Conservation (phyloP, 1,140 invertebrate genomes). For the Bombus sylvicola region DNA sequence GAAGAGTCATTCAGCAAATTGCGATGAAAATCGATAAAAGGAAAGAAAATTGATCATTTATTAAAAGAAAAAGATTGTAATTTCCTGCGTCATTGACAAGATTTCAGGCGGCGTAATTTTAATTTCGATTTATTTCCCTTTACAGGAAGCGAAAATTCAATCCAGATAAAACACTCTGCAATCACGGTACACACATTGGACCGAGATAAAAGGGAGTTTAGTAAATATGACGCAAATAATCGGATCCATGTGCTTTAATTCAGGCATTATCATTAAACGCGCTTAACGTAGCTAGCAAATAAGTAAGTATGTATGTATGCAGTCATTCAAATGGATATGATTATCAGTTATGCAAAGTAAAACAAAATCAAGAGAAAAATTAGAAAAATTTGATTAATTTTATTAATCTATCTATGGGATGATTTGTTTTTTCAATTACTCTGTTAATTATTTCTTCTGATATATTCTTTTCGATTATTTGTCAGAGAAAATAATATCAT, state of each 20-base stretch:
- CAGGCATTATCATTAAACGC: background rate
- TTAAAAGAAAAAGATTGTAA: too few species aligned
- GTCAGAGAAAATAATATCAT: background rate
- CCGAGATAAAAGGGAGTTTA: background rate
- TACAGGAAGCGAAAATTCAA: background rate
- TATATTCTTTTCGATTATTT: background rate
- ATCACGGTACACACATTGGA: background rate
- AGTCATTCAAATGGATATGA: background rate
- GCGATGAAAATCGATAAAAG: background rate
- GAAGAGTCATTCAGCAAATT: background rate
- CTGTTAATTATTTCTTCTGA: background rate
- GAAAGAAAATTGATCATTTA: background rate
- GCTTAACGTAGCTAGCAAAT: background rate
- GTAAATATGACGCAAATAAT: constrained; percentile 5
- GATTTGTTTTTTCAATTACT: background rate
- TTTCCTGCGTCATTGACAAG: too few species aligned
- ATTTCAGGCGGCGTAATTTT: background rate
- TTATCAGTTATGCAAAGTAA: background rate
- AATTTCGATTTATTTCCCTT: background rate
- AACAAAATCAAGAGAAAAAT: background rate
- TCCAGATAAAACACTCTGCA: background rate
- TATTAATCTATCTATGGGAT: background rate
- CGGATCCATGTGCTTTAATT: background rate
- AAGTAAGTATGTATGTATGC: background rate
- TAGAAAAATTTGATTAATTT: background rate